Base-by-base conservation (phyloP, 2,888 invertebrate species). In the Dichetophora obliterata region DNA sequence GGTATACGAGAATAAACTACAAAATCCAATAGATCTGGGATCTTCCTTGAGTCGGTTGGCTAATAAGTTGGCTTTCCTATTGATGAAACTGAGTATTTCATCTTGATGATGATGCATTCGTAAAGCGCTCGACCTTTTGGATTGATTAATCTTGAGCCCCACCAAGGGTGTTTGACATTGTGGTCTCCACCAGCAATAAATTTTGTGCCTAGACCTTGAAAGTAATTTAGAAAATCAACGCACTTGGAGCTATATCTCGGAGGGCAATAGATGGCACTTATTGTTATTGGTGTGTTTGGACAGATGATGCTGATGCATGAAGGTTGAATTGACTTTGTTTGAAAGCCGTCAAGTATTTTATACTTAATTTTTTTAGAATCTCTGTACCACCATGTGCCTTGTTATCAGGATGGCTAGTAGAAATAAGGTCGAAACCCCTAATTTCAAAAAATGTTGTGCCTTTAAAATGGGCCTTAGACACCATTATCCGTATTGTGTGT, bases 111-210 rank as follows among this genome's bases (percentile, higher is more conserved):
- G 27, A 80, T 63, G n/a, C 71, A 75, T 63, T 50, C 66, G 9
- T 52, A 74, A 3, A 77, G 73, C 54, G 77, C 71, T 34, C 57
- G 72, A n/a, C 78, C 76, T 50, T 76, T 78, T 9, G 73, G 70
- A 34, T 77, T 78, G 24, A 31, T 54, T 50, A 76, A 31, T 34
- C 78, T 68, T 16, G 79, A 81, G 19, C 75, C 78, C 78, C 69
- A 77, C 68, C 71, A 76, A 14, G 78, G 76, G 16, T 81, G 77
- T 14, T 79, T 80, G 6, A 75, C 77, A 48, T 81, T 81, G 52
- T n/a, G 78, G 11, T 80, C 77, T 5, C 80, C 80, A 11, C 75
- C 79, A 65, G 65, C 81, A 59, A 81, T 70, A 57, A 77, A 80
- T 37, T 54, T 72, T 6, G 19, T 22, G 3, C 76, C 76, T 34